Base-by-base conservation (phyloP, 2,113 vertebrate genomes). In the Cathartes aura region DNA sequence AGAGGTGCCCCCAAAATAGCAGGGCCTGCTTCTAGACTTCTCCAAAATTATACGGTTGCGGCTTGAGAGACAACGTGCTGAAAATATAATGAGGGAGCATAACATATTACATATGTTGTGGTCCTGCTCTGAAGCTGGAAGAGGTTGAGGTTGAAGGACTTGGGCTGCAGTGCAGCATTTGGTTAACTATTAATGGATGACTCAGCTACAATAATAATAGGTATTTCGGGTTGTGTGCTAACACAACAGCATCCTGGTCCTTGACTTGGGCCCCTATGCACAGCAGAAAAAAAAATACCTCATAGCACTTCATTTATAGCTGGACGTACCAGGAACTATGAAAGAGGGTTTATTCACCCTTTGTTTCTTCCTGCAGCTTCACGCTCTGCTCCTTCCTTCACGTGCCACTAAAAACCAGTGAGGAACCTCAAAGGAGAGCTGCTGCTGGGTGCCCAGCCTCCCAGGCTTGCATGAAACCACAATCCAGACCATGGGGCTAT, bases 101-200 rank as follows among this genome's bases (percentile, higher is more conserved):
- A 95, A 92, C 47, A 50, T 71, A 38, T 30, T 36, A 76, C 82
- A 78, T 22, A 8, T 83, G 82, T 74, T 93, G 85, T 78, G 82
- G 90, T 92, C 89, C 94, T 89, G 66, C 73, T 90, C 76, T 32
- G 34, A 89, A 89, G 83, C 42, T 81, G 53, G 53, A 73, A 64
- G 42, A 88, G 67, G 59, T n/a, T 78, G 60, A 79, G 38, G 84
- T 1, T 90, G 92, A 55, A 96, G 95, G 56, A 78, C 86, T 90
- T 15, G 2, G 40, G 87, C 67, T 58, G 47, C 79, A 88, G 72
- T 36, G 17, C 67, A 73, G 87, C 62, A 45, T 90, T 90, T 89
- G 71, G 95, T 97, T 97, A 97, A 96, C 95, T 89, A 95, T 97
- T 96, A 97, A 96, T 70, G 59, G 45, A 88, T 97, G 97, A 96